Conservation (phyloP, 1,140 invertebrate genomes). For the Eufriesea mexicana region DNA sequence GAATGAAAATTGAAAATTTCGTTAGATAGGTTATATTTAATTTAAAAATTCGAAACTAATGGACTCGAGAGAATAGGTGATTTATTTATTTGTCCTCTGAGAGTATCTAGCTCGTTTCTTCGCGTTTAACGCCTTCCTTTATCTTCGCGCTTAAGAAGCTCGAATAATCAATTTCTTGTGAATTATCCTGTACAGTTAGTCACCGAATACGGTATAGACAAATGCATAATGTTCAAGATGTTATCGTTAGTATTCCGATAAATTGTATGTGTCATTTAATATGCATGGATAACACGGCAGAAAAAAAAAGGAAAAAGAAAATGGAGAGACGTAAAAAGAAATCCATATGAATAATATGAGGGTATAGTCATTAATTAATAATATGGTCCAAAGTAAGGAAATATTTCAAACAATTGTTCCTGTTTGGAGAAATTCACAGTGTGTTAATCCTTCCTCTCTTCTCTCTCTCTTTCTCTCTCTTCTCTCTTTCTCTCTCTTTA, state of each 20-base stretch:
- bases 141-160: background rate
- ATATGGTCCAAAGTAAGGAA: slow-evolving; percentile 35
- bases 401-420: slow-evolving; percentile 53
- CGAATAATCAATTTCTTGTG: background rate
- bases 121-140: too few relatives aligned
- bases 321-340: slow-evolving; percentile 5
- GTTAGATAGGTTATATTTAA: background rate
- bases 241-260: slow-evolving; percentile 23
- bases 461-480: background rate
- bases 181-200: slow-evolving; percentile 27
- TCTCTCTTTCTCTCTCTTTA: background rate
- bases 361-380: slow-evolving; percentile 33
- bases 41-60: background rate
- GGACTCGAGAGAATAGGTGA: background rate
- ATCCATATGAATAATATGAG: slow-evolving; percentile 42
- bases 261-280: slow-evolving; percentile 33
- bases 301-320: slow-evolving; percentile 20
- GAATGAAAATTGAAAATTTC: background rate
- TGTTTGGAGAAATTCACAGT: slow-evolving; percentile 12
- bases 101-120: too few relatives aligned
- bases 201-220: slow-evolving; percentile 15
- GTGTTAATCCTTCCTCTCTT: slow-evolving; percentile 5
- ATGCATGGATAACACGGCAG: background rate
- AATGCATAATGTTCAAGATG: slow-evolving; percentile 33
- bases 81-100: too few relatives aligned